A percentile compares a stretch with the other conserved stretches of the same genome.
These are phyloP conservation scores for Caerostris extrusa DNA, from an alignment of 1,140 invertebrate species.

Conservation along the genomic window DNA sequence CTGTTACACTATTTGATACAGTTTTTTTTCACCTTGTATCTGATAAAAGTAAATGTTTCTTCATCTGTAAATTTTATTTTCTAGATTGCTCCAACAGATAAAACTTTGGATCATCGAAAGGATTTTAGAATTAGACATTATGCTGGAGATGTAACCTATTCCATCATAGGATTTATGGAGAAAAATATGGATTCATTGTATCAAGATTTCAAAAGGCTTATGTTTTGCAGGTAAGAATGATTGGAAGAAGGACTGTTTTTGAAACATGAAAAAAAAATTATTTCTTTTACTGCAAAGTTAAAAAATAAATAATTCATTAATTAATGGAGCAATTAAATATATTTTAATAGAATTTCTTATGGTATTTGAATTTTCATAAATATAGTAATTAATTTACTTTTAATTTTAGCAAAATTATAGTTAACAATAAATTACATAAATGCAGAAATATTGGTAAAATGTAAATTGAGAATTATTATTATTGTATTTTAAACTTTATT, in stretches of 20 bases:
- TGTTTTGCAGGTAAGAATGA: conserved; percentile 85
- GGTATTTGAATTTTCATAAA: neutral
- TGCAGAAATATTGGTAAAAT: too few species aligned
- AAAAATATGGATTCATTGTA: conserved; percentile 98
- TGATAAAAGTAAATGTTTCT: neutral
- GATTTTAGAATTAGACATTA: conserved; percentile 95
- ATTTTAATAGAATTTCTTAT: neutral
- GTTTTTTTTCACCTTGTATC: too few species aligned
- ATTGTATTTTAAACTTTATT: too few species aligned
- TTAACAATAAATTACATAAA: too few species aligned
- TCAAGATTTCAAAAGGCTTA: conserved; percentile 96
- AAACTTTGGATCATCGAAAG: conserved; percentile 84
- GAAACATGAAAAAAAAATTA: neutral
- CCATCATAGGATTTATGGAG: conserved; percentile 94
- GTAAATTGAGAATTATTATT: too few species aligned
- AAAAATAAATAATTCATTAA: neutral
- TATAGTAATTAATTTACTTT: neutral
- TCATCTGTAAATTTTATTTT: neutral
- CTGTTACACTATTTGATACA: neutral
- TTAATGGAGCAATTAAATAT: neutral
- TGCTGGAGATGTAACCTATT: conserved; percentile 97
- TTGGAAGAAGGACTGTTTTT: neutral
- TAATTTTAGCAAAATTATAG: too few species aligned
- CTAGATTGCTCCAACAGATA: conserved; percentile 82
- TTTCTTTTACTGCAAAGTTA: neutral